Base-by-base conservation (phyloP, 2,888 invertebrate genomes). In the Pardosa pseudoannulata region DNA sequence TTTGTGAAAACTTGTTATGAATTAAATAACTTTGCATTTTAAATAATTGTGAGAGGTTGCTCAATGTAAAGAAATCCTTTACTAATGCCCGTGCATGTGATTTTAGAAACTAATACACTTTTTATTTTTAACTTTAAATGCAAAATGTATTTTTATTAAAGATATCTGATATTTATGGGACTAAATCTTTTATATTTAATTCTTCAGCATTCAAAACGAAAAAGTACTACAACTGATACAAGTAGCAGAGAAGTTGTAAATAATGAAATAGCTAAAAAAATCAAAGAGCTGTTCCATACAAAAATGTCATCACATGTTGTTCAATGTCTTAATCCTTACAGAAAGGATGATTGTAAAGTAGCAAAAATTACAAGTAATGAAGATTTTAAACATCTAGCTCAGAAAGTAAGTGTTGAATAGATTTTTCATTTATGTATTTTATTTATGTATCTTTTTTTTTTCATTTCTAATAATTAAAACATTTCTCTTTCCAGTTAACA, bases 301-400 rank as follows among this genome's bases (percentile, higher is more conserved):
- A 92, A 92, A 90, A 93, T 93, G 91, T 93, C 93, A 16, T 94
- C 95, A 65, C 95, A 96, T 31, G 96, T 97, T 93, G 96, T 97
- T 89, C 94, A 95, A 83, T 95, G 96, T 90, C 93, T 98, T 83
- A 97, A 96, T 92, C 96, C 96, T 0, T 98, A 96, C 92, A 93
- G 97, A 76, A 96, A 96, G 90, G 94, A 95, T 0, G 96, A 95
- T 89, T 98, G 98, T 90, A 94, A 94, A 89, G 93, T 94, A 88
- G 98, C 96, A 0, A 93, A 95, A 89, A 98, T 99, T 90, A 95
- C 95, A 1, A 95, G 94, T 90, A 97, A 96, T 0, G 96, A 97
- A 65, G 98, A 98, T 92, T 96, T 98, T 92, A 98, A 98, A 91
- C 97, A 97, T 92, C 93, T 98, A 79, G 97, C 98, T 2, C 94